phyloP scores from a whole-genome alignment of 2,888 invertebrate genomes.

The Aporophyla nigra region DNA sequence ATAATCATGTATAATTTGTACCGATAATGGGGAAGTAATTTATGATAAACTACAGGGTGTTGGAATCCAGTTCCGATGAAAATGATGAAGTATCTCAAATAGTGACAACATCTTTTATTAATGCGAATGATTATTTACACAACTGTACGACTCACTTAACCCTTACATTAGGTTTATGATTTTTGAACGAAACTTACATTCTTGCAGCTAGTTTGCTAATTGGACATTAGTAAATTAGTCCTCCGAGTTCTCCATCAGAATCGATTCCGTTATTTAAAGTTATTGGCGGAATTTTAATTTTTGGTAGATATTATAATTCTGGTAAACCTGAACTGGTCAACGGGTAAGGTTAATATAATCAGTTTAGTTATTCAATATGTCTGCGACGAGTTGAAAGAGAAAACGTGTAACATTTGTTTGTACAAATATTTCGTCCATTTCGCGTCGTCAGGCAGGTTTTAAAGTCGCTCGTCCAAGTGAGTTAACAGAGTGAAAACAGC shows the following conservation, averaged over 20 bases:
- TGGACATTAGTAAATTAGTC: constrained; percentile 23
- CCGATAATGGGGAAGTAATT: constrained; percentile 4
- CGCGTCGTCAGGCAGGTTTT: constrained; percentile 81
- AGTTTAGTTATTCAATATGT: constrained; percentile 72
- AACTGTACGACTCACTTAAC: constrained; percentile 51
- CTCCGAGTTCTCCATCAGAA: constrained; percentile 4
- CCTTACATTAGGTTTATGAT: constrained; percentile 20
- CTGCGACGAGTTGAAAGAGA: constrained; percentile 79
- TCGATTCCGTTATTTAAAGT: constrained; percentile 7
- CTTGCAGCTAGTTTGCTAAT: constrained; percentile 18
- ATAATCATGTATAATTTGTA: constrained; percentile 1
- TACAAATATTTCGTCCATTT: constrained; percentile 86
- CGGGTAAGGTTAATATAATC: constrained; percentile 41
- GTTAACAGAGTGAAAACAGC: constrained; percentile 85
- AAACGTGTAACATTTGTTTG: constrained; percentile 83
- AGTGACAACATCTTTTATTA: constrained; percentile 61
- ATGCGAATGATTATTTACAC: constrained; percentile 54
- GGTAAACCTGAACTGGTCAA: constrained; percentile 14
- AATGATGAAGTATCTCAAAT: constrained; percentile 49
- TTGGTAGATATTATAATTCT: constrained; percentile 2
- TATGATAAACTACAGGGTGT: constrained; percentile 16
- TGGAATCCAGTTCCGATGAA: constrained; percentile 39
- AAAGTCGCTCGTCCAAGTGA: constrained; percentile 77
- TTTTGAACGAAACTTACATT: constrained; percentile 25
- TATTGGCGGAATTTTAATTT: constrained; percentile 9